phyloP scores from a whole-genome alignment of 1,140 invertebrate species.

The Muscidifurax raptorellus region DNA sequence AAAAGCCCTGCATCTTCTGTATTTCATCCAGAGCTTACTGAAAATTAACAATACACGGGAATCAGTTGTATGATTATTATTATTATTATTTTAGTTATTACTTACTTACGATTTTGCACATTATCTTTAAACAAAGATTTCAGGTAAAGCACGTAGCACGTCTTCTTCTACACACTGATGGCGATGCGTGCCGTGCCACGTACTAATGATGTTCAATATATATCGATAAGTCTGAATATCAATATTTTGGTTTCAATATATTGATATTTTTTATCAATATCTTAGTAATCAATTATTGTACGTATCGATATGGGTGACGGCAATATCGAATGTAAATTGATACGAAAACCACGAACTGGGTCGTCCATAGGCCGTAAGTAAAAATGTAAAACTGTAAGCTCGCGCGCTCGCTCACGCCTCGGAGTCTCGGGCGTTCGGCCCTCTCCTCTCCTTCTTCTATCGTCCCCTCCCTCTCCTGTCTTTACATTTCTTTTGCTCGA shows the following conservation, averaged over 20 bases:
- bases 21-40: too few species aligned
- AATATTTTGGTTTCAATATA: constrained; percentile 5
- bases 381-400: not conserved
- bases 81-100: too few species aligned
- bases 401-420: not conserved
- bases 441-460: too few species aligned
- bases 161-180: too few species aligned
- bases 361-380: not conserved
- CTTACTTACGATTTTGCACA: too few species aligned
- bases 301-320: not conserved
- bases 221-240: constrained; percentile 2
- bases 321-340: not conserved
- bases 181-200: too few species aligned
- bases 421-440: not conserved
- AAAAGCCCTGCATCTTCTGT: too few species aligned
- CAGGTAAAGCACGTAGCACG: too few species aligned
- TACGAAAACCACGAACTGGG: not conserved
- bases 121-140: too few species aligned
- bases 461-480: too few species aligned
- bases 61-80: too few species aligned
- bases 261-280: constrained; percentile 19
- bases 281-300: not conserved
- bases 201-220: not conserved
- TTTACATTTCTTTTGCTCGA: not conserved
- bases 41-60: too few species aligned